Evolutionary conservation across 2,797 vertebrate genomes (phyloP), one percentile per base, ranked within the genome.

Genomic region (Delichon dasypus): DNA sequence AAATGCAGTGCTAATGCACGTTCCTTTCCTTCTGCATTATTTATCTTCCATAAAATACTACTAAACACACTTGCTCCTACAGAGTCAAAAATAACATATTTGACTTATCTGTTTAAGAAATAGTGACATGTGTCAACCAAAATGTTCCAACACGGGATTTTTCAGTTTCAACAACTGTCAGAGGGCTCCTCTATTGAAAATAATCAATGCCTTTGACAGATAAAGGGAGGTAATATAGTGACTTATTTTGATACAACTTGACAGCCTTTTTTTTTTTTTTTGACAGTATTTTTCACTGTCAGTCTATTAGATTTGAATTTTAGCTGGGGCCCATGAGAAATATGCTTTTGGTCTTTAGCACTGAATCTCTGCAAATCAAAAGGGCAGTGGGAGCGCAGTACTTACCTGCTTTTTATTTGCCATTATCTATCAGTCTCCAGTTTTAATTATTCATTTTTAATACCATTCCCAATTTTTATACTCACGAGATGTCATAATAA

Each of bases 201-300:
- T 96, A 97, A 98, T 98, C 97, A 96, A 98, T 97, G 94, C 3
- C 83, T 97, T 95, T 97, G 96, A 97, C 97, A 96, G 96, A 90
- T 84, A 94, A 95, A 95, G 94, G 96, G 87, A 86, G 84, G 93
- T 79, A 91, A 94, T 78, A 95, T 4, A n/a, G 60, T 44, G 79
- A 88, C 90, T 95, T 92, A 93, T 96, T 96, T 86, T 97, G 96
- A 97, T 96, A 88, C 83, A 95, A 79, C 82, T 67, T 97, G 96
- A 97, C 97, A 97, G 95, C 26, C 42, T 80, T 83, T 76, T 85
- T 62, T n/a, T 80, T 83, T 76, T 85, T 93, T 93, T 96, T 90
- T 94, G 89, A 93, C 89, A 90, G 79, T 93, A 76, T 45, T 95
- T 97, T 97, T 96, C 87, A 65, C 86, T 97, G 94, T 93, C 89